Evolutionary conservation across 2,113 vertebrate genomes (phyloP), one percentile per base, ranked within the genome.

Genomic region (Barbus barbus): DNA sequence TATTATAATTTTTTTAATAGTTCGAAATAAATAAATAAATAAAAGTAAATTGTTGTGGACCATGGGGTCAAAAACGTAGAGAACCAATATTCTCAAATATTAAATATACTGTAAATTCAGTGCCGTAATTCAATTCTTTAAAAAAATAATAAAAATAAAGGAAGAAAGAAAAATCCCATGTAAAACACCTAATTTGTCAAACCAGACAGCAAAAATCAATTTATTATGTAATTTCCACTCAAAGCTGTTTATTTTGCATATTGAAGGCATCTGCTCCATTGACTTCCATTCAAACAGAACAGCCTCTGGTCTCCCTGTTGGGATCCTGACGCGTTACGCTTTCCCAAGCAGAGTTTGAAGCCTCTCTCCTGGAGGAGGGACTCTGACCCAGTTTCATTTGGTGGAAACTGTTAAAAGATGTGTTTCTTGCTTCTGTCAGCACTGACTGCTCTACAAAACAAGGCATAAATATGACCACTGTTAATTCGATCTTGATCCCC

Each of bases 351-450:
- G 5, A 41, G 33, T 78, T 79, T 65, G 14, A 46, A 18, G 5
- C 5, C 38, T 80, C 16, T 26, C 22, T 44, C 1, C 9, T 83
- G 51, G 16, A 41, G 36, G 13, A 83, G 48, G 24, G 31, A 31
- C 61, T 63, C n/a, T 84, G 44, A 78, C 63, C 61, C 24, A 84
- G 46, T 69, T 71, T 67, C 44, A 78, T 41, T 9, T 48, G 28
- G 14, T 41, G n/a, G 3, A 78, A 78, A 36, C 22, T 24, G 63
- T 84, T 77, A 36, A 84, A 65, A 78, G 9, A 41, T 74, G 13
- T 9, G 33, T 26, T 85, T 81, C 65, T 58, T 81, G 56, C 69
- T 46, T 74, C 26, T 46, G 18, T 9, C 3, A 61, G 33, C 22
- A 16, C 16, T 28, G 56, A 24, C 48, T 58, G 16, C n/a, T 60